These are phyloP conservation scores for Sinodicranocentrus sp. DNA, from an alignment of 2,888 invertebrate species.

Conservation along the genomic window DNA sequence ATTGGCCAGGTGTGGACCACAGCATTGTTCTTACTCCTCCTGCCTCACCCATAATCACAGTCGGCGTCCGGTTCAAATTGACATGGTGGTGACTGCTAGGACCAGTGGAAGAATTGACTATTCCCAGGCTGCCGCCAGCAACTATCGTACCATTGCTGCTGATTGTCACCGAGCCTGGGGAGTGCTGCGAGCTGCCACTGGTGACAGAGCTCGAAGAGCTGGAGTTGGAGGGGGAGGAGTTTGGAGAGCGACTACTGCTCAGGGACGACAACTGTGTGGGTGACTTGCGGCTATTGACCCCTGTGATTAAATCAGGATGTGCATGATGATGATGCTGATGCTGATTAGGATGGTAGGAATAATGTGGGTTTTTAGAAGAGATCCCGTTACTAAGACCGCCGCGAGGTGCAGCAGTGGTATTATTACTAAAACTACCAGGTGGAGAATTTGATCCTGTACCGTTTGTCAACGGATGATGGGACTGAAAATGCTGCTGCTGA, in stretches of 20 bases:
- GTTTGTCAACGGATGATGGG: conserved; percentile 57
- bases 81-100: conserved; percentile 78
- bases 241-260: conserved; percentile 73
- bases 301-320: conserved; percentile 68
- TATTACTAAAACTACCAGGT: conserved; percentile 64
- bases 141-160: conserved; percentile 72
- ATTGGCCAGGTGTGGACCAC: conserved; percentile 83
- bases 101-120: conserved; percentile 73
- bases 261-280: conserved; percentile 70
- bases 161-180: conserved; percentile 69
- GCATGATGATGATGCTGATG: conserved; percentile 61
- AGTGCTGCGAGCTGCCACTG: conserved; percentile 73
- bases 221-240: conserved; percentile 75
- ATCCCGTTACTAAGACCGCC: conserved; percentile 64
- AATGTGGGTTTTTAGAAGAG: conserved; percentile 67
- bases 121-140: conserved; percentile 75
- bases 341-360: conserved; percentile 63
- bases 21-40: conserved; percentile 89
- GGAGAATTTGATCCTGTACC: conserved; percentile 73
- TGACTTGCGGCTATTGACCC: conserved; percentile 70
- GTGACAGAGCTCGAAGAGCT: conserved; percentile 73
- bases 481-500: conserved; percentile 70
- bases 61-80: conserved; percentile 82
- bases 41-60: conserved; percentile 82
- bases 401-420: conserved; percentile 42